Conservation (phyloP, 2,797 vertebrate genomes). For the Denticeps clupeoides region DNA sequence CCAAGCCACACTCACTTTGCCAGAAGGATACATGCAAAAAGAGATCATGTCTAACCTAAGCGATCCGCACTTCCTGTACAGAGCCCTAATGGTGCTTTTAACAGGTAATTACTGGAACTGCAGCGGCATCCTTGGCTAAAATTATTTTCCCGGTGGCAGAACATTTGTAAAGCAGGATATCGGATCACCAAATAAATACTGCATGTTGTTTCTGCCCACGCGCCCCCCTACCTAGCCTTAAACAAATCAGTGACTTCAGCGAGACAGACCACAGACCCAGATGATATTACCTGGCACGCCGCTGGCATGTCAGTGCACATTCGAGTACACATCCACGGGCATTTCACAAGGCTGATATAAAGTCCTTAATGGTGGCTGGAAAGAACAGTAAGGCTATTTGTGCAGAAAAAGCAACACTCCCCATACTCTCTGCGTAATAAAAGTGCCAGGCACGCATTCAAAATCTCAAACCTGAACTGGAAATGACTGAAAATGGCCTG, state of each 20-base stretch:
- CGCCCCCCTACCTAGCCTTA: background rate
- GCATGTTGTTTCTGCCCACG: background rate
- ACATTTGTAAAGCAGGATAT: background rate
- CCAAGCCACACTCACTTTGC: too few species aligned
- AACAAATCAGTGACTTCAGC: constrained; percentile 21
- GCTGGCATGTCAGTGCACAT: constrained; percentile 45
- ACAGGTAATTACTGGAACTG: too few species aligned
- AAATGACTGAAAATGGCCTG: background rate
- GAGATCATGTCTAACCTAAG: too few species aligned
- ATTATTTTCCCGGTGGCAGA: background rate
- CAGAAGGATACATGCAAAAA: too few species aligned
- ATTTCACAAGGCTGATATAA: constrained; percentile 44
- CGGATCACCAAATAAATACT: background rate
- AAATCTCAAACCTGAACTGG: constrained; percentile 45
- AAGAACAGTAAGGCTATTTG: constrained; percentile 50
- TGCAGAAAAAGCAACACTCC: constrained; percentile 51
- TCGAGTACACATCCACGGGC: constrained; percentile 49
- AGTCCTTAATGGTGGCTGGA: constrained; percentile 44
- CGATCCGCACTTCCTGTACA: too few species aligned
- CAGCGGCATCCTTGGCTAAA: too few species aligned
- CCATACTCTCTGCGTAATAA: constrained; percentile 45
- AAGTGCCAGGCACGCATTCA: constrained; percentile 44
- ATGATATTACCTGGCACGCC: constrained; percentile 49
- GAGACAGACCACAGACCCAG: constrained; percentile 32
- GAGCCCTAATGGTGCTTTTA: too few species aligned